A percentile compares a stretch with the other conserved stretches of the same genome.
Evolutionary conservation across 64 coral and sea anemone species (phyloP).

Genomic region (Montipora foliosa): DNA sequence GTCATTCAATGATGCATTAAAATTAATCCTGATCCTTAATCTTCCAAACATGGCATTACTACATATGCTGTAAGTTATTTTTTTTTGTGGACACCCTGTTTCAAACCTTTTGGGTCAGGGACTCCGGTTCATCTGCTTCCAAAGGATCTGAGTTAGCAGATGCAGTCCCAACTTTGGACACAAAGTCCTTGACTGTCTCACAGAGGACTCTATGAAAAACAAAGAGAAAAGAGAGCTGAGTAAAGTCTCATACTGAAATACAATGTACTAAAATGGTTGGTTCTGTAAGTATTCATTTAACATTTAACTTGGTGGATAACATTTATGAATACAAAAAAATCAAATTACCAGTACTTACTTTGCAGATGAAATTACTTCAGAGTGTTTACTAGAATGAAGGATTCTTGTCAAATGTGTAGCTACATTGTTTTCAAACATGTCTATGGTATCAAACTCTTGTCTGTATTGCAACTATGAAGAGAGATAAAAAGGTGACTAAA

Average conservation of each 20-base stretch:
- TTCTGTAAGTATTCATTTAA: neutral
- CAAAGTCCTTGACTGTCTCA: slow-evolving; percentile 97
- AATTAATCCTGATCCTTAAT: too few species aligned
- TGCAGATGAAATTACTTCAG: slow-evolving; percentile 94
- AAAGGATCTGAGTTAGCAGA: slow-evolving; percentile 88
- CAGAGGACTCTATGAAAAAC: slow-evolving; percentile 79
- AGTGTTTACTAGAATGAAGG: slow-evolving; percentile 91
- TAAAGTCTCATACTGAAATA: neutral
- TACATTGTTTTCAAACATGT: slow-evolving; percentile 93
- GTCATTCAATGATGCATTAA: too few species aligned
- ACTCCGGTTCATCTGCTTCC: slow-evolving; percentile 75
- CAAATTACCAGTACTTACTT: slow-evolving; percentile 32
- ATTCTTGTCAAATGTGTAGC: slow-evolving; percentile 97
- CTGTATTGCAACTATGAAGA: slow-evolving; percentile 39
- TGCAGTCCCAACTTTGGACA: slow-evolving; percentile 91
- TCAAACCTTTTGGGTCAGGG: slow-evolving; percentile 83
- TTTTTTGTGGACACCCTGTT: neutral
- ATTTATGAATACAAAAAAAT: too few species aligned
- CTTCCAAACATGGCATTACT: too few species aligned
- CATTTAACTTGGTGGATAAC: too few species aligned
- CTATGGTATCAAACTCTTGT: slow-evolving; percentile 87
- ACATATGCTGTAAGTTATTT: too few species aligned
- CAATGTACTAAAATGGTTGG: neutral
- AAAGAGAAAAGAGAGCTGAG: neutral
- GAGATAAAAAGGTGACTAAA: slow-evolving; percentile 2